Base-by-base conservation (phyloP, 1,140 invertebrate species). In the Caerostris darwini region DNA sequence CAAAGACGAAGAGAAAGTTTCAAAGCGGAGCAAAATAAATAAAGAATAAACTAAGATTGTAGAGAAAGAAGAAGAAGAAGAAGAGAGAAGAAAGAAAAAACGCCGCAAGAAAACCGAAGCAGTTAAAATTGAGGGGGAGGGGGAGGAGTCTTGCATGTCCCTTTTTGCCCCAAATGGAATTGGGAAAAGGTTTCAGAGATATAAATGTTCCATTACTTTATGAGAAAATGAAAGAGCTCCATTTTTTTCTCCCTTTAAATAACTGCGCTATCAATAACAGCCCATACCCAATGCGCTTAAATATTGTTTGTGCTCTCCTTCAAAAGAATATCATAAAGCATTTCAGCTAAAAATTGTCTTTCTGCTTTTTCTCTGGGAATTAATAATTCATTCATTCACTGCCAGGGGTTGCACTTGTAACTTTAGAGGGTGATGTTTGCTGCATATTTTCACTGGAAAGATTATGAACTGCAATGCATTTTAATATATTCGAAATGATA, bases 181-280 rank as follows among this genome's bases (percentile, higher is more conserved):
- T 94, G 93, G 81, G 88, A 90, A 90, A 94, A 90, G 93, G 93
- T 90, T 94, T 89, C 93, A 69, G 81, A 87, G 92, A 94, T 94
- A 94, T 90, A 94, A 94, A 94, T 94, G 93, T 90, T 94, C 93
- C 93, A 94, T 94, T 94, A 94, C 92, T 94, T 88, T 94, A 94
- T 94, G 81, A 94, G 93, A 94, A 94, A 94, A 94, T 94, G 86
- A 94, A 94, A 94, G 88, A 90, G 93, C 93, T 90, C 19, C 77
- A 67, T 94, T 94, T 94, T 81, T 90, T 89, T 64, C 67, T 86
- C 58, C 64, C 58, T 94, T 90, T 94, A 94, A 94, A 94, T 90
- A 90, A 94, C 88, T 94, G 81, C 77, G 87, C 61, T 86, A 94
- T 94, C 86, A 94, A 94, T 94, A 94, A 94, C 77, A 91, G 58